Evolutionary conservation across 2,113 vertebrate species (phyloP).

Genomic region (Sakesphorus luctuosus): DNA sequence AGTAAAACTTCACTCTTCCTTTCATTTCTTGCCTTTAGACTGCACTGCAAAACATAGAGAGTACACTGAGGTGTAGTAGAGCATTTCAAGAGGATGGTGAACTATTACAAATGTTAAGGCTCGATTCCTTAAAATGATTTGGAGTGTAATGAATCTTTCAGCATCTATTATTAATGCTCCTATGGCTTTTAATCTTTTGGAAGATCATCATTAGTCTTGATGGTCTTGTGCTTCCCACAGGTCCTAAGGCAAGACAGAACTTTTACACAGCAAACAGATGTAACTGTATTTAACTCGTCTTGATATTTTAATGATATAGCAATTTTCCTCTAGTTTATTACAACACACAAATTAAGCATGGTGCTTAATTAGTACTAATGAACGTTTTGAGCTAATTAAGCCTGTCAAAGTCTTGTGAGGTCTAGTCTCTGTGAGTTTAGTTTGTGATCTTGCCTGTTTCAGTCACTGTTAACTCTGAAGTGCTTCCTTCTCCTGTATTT

Average conservation of each 20-base stretch:
- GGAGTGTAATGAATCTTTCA: not conserved
- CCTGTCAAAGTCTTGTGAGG: not conserved
- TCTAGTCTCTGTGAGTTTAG: not conserved
- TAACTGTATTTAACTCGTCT: not conserved
- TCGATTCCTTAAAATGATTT: not conserved
- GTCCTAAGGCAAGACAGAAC: not conserved
- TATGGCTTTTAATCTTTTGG: not conserved
- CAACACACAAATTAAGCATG: not conserved
- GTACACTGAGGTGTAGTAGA: not conserved
- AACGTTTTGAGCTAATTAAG: not conserved
- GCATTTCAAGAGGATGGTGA: not conserved
- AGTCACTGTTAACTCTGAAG: not conserved
- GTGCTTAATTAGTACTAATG: not conserved
- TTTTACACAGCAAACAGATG: not conserved
- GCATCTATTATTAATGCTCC: slow-evolving; percentile 8
- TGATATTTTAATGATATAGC: not conserved
- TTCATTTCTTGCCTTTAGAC: not conserved
- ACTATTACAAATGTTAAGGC: not conserved
- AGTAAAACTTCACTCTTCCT: not conserved
- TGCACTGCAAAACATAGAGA: not conserved
- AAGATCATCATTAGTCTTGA: not conserved
- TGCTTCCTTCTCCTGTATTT: not conserved
- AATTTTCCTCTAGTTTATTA: not conserved
- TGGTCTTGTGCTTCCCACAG: not conserved
- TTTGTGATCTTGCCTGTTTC: not conserved